Evolutionary conservation across 2,888 invertebrate species (phyloP).

Genomic region (Carterocephalus palaemon): DNA sequence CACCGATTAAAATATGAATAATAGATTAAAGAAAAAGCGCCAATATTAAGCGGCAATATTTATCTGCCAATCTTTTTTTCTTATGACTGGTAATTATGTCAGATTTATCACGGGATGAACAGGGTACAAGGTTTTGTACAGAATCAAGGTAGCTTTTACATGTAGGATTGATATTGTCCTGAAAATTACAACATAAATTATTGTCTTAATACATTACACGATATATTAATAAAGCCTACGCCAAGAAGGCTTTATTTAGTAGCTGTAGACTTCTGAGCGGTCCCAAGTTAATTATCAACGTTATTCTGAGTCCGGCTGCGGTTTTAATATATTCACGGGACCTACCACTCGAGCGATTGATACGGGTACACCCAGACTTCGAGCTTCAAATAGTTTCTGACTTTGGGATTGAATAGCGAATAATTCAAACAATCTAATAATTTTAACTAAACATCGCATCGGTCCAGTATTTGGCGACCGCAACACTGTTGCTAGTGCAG

Average conservation of each 20-base stretch:
- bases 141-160: too few species aligned
- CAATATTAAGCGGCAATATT: too few species aligned
- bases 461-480: neutral
- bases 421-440: conserved; percentile 14
- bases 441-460: neutral
- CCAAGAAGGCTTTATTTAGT: neutral
- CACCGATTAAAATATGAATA: too few species aligned
- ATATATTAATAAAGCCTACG: conserved; percentile 1
- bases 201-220: too few species aligned
- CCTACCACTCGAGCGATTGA: conserved; percentile 6
- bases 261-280: conserved; percentile 2
- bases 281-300: conserved; percentile 17
- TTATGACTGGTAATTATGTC: too few species aligned
- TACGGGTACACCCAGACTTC: conserved; percentile 12
- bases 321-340: conserved; percentile 21
- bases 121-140: too few species aligned
- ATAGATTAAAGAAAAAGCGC: too few species aligned
- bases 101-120: too few species aligned
- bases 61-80: too few species aligned
- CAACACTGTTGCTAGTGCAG: too few species aligned
- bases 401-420: conserved; percentile 12
- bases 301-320: conserved; percentile 11
- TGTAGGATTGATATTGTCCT: too few species aligned
- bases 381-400: conserved; percentile 15
- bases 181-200: too few species aligned